phyloP scores from a whole-genome alignment of 2,113 vertebrate genomes.

The Rhineura floridana region DNA sequence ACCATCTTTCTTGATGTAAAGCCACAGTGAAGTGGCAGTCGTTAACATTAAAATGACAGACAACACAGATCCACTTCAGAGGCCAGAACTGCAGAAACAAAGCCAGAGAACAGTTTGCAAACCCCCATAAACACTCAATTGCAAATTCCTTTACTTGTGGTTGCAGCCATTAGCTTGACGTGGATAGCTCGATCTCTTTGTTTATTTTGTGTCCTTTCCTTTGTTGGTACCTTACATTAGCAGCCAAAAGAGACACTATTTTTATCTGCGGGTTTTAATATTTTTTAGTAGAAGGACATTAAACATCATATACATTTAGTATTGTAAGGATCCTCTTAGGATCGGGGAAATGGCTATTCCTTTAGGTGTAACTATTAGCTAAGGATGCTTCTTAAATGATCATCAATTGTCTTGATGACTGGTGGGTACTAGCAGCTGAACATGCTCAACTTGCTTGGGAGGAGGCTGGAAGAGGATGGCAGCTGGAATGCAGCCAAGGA shows the following conservation, averaged over 20 bases:
- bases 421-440: background rate
- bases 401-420: background rate
- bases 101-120: constrained; percentile 33
- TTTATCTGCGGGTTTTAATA: background rate
- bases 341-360: background rate
- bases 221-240: background rate
- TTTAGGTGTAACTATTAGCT: background rate
- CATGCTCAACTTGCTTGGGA: background rate
- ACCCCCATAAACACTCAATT: background rate
- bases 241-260: background rate
- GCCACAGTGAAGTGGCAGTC: constrained; percentile 55
- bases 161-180: background rate
- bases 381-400: background rate
- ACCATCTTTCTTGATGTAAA: background rate
- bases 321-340: background rate
- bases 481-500: too few species aligned
- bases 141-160: background rate
- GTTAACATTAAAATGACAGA: constrained; percentile 66
- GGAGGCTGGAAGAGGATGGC: too few species aligned
- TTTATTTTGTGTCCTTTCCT: background rate
- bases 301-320: background rate
- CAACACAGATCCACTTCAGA: constrained; percentile 66
- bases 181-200: background rate
- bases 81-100: constrained; percentile 40
- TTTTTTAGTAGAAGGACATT: background rate